Base-by-base conservation (phyloP, 1,140 invertebrate species). In the Drosophila pruinosa region DNA sequence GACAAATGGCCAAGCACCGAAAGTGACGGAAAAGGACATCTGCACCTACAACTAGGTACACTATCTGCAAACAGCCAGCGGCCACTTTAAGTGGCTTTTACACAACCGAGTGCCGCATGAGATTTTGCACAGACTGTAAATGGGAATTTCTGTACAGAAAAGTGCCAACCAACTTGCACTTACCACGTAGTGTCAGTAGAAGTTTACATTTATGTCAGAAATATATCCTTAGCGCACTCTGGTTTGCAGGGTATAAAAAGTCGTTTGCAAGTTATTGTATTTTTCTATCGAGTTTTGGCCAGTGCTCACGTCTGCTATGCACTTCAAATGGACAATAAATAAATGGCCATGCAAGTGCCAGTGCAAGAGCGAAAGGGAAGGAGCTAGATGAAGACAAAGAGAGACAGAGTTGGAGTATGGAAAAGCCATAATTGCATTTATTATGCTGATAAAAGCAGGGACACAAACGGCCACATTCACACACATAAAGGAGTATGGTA, bases 351-450 rank as follows among this genome's bases (percentile, higher is more conserved):
- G 15, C 14, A 50, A n/a, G n/a, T n/a, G n/a, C 0, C 0, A 17
- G 15, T 10, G 22, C 8, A 15, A 52, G 22, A 28, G 19, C 2
- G 26, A 6, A 15, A 54, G 14, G 45, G 12, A 26, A 8, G 50
- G 21, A 38, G 41, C 3, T 3, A 57, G 47, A 52, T 2, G 15
- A 12, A 65, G 21, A 43, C 19, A 31, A 6, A 15, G 10, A 15
- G 24, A 47, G 34, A 69, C 17, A 48, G 58, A 54, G 64, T 38
- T 34, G 31, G 62, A 24, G 68, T 63, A 76, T 72, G 36, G 31
- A 73, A 73, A 89, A 88, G 47, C 88, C 78, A 90, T 89, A 89
- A 89, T 89, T 89, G 88, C 88, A 89, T 89, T 89, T 89, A 89
- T 90, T 89, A 89, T 90, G 69, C 78, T 83, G 81, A 89, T 89